Evolutionary conservation across 2,113 vertebrate species (phyloP), one percentile per base, ranked within the genome.

Genomic region (Gavialis gangeticus): DNA sequence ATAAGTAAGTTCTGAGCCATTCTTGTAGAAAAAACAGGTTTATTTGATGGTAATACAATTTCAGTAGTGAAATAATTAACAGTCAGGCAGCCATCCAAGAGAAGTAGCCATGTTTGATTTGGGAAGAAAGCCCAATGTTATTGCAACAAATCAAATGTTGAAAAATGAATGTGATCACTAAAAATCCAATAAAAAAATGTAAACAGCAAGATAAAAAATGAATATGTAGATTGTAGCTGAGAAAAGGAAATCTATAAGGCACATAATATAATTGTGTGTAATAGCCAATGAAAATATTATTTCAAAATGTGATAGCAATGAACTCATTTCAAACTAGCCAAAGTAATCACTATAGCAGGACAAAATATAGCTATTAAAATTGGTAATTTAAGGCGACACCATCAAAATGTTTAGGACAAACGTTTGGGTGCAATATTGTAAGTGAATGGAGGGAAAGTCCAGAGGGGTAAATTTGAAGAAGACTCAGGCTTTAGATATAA

Each of bases 31-130:
- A 62, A 22, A 46, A 9, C 60, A 62, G 25, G 60, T 96, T 95
- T 94, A 79, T 84, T 95, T 92, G 92, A 90, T 91, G 84, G 89
- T 96, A 95, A 94, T 96, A 94, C 89, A 93, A 89, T 96, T 97
- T 94, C 95, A 93, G 95, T 71, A 80, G 66, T 81, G 83, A 94
- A 95, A 91, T 96, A 96, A 96, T 94, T 93, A 96, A 92, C 58
- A 82, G 17, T 77, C 75, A 89, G 85, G 81, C 94, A 58, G 56
- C 76, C 83, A 86, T 90, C 95, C 95, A 96, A 87, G 59, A 55
- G n/a, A 63, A 88, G 79, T 83, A 96, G 84, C 79, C 79, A 63
- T 81, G 66, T 80, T 58, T 79, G 75, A 82, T 30, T 57, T 93
- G 82, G 94, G 96, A 94, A 93, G 81, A n/a, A 63, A 96, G 90